Conservation (phyloP, 1,140 invertebrate species). For the Pomphorhynchus laevis region DNA sequence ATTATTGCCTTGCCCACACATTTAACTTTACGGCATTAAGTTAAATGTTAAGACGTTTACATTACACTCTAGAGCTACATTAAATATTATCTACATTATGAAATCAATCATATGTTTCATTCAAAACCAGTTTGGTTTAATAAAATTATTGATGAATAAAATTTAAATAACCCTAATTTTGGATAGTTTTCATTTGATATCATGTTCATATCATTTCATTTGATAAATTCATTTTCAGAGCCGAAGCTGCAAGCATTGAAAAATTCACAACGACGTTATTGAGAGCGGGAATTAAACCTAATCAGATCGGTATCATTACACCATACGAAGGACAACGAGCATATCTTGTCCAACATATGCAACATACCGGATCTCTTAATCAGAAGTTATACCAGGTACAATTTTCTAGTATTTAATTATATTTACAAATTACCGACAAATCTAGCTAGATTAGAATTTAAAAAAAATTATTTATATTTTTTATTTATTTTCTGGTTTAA, state of each 20-base stretch:
- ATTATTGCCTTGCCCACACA: no score
- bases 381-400: slow-evolving; percentile 53
- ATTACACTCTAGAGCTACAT: no score
- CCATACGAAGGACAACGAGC: slow-evolving; percentile 95
- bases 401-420: not conserved
- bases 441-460: not conserved
- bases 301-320: slow-evolving; percentile 96
- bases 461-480: not conserved
- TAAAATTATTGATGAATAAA: no score
- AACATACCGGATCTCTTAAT: slow-evolving; percentile 77
- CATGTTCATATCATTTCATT: not conserved
- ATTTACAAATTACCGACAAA: not conserved
- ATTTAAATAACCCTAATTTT: not conserved
- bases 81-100: no score
- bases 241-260: slow-evolving; percentile 87
- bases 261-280: slow-evolving; percentile 66
- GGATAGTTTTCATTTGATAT: not conserved
- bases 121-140: no score
- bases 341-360: slow-evolving; percentile 87
- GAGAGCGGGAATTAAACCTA: slow-evolving; percentile 63
- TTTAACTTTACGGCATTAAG: no score
- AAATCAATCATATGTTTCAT: no score
- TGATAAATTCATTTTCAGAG: slow-evolving; percentile 25
- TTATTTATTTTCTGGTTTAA: not conserved
- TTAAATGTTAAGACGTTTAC: no score